Evolutionary conservation across 1,140 invertebrate genomes (phyloP).

Genomic region (Heliothis subflexa): DNA sequence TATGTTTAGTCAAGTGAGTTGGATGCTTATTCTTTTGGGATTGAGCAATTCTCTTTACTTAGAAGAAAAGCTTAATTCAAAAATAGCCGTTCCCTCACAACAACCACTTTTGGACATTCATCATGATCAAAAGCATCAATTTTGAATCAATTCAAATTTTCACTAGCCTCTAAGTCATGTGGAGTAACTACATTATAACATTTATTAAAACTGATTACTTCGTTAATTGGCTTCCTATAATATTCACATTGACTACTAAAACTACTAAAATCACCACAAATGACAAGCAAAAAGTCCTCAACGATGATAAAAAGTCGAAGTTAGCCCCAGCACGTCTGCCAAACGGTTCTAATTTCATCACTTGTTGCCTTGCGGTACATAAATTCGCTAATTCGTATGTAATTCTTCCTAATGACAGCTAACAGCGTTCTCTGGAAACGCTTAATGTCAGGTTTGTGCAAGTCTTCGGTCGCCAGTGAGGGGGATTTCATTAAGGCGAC

Average conservation of each 20-base stretch:
- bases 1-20: too few species aligned
- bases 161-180: too few species aligned
- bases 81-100: too few species aligned
- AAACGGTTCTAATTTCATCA: conserved; percentile 42
- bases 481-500: conserved; percentile 35
- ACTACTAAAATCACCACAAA: background rate
- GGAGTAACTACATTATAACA: too few species aligned
- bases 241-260: background rate
- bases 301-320: background rate
- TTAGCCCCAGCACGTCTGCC: conserved; percentile 1
- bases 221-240: too few species aligned
- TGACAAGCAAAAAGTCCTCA: background rate
- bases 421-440: conserved; percentile 40
- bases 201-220: too few species aligned
- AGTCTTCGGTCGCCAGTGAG: conserved; percentile 24
- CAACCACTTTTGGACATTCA: too few species aligned
- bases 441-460: conserved; percentile 43
- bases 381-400: conserved; percentile 45
- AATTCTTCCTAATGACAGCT: conserved; percentile 47
- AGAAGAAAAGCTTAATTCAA: too few species aligned
- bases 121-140: too few species aligned
- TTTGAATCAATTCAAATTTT: too few species aligned
- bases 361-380: conserved; percentile 38
- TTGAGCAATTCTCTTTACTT: too few species aligned
- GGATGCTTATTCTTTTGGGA: too few species aligned